These are phyloP conservation scores for Aporophyla lueneburgensis DNA, from an alignment of 2,888 invertebrate species.

Conservation along the genomic window DNA sequence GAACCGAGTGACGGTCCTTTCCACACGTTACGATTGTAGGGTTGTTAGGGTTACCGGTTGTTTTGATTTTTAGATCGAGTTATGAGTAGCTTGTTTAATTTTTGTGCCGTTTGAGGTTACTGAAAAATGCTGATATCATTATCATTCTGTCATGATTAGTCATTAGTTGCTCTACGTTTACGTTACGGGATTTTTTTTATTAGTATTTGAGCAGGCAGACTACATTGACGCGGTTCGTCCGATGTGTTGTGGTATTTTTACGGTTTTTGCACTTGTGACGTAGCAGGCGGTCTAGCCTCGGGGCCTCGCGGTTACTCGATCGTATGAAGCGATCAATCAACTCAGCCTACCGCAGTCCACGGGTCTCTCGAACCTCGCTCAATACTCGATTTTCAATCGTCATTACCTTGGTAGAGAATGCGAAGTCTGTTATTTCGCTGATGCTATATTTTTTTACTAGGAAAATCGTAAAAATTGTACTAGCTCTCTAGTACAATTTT, in stretches of 20 bases:
- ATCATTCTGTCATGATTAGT: conserved; percentile 51
- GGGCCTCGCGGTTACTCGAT: conserved; percentile 57
- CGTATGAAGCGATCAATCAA: conserved; percentile 55
- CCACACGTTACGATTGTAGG: conserved; percentile 54
- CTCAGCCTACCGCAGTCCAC: conserved; percentile 39
- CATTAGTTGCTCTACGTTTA: conserved; percentile 41
- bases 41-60: conserved; percentile 49
- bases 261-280: conserved; percentile 55
- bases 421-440: conserved; percentile 5
- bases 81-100: conserved; percentile 23
- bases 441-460: conserved; percentile 2
- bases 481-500: background rate
- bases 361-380: conserved; percentile 30
- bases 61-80: conserved; percentile 49
- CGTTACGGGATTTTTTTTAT: conserved; percentile 49
- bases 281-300: conserved; percentile 54
- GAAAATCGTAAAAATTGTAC: background rate
- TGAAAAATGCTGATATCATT: conserved; percentile 52
- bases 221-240: conserved; percentile 46
- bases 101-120: conserved; percentile 26
- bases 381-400: conserved; percentile 27
- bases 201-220: conserved; percentile 42
- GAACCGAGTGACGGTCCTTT: conserved; percentile 57
- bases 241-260: conserved; percentile 53
- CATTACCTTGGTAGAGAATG: conserved; percentile 14